Conservation (phyloP, 1,140 invertebrate species). For the Brachionus rotundiformis region DNA sequence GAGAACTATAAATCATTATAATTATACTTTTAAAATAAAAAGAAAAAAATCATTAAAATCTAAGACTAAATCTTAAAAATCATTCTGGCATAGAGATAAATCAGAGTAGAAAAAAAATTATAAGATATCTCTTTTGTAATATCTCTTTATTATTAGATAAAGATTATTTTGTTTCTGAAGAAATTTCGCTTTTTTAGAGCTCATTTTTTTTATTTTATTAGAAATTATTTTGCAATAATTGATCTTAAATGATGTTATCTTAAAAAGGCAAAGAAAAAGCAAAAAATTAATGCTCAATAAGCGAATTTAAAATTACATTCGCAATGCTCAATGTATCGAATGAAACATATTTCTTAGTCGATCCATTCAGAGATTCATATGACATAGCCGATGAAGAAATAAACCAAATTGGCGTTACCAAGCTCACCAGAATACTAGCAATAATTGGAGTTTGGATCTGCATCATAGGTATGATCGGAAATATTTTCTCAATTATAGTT, state of each 20-base stretch:
- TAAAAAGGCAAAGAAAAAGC: neutral
- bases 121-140: too few relatives aligned
- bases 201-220: neutral
- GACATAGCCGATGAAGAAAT: constrained; percentile 33
- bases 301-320: neutral
- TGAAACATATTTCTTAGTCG: neutral
- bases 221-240: neutral
- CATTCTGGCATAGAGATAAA: too few relatives aligned
- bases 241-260: neutral
- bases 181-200: too few relatives aligned
- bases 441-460: constrained; percentile 59
- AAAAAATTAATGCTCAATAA: neutral
- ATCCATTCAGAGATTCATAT: neutral
- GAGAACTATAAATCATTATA: neutral
- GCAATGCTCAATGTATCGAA: constrained; percentile 8
- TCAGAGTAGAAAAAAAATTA: too few relatives aligned
- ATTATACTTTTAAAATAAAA: too few relatives aligned
- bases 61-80: too few relatives aligned
- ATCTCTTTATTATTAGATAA: neutral
- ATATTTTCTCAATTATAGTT: constrained; percentile 61
- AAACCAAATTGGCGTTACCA: constrained; percentile 34
- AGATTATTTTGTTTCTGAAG: neutral
- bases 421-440: constrained; percentile 56
- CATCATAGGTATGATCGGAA: constrained; percentile 60
- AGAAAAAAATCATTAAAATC: too few relatives aligned